These are phyloP conservation scores for Drosophila funebris DNA, from an alignment of 1,140 invertebrate genomes.

Conservation along the genomic window DNA sequence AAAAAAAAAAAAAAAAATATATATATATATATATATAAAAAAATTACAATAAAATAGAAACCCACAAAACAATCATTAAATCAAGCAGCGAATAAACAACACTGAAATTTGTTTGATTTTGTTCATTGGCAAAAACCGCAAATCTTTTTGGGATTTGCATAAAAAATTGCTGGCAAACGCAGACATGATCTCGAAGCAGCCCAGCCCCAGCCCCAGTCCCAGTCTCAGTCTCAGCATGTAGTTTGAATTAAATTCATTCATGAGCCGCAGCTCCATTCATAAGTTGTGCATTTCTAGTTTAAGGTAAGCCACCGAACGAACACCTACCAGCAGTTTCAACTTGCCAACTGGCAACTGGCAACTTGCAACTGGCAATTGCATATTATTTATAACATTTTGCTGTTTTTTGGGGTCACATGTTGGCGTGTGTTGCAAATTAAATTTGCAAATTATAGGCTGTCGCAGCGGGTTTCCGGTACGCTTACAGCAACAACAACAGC, in stretches of 20 bases:
- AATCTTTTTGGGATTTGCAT: conserved; percentile 58
- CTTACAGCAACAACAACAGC: conserved; percentile 30
- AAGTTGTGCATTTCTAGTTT: conserved; percentile 75
- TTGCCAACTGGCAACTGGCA: conserved; percentile 28
- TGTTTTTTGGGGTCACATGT: conserved; percentile 76
- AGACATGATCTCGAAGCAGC: conserved; percentile 5
- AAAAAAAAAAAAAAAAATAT: too few species aligned
- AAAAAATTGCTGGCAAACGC: conserved; percentile 56
- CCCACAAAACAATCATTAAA: conserved; percentile 53
- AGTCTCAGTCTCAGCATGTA: conserved; percentile 20
- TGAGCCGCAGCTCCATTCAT: conserved; percentile 66
- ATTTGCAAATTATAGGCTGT: conserved; percentile 81
- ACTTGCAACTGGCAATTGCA: conserved; percentile 64
- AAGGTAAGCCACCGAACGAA: conserved; percentile 73
- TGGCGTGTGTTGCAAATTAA: conserved; percentile 81
- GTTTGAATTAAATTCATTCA: conserved; percentile 68
- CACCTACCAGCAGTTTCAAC: conserved; percentile 55
- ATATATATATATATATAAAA: too few species aligned
- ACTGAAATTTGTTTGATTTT: conserved; percentile 61
- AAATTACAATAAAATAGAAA: conserved; percentile 34
- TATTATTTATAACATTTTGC: conserved; percentile 79
- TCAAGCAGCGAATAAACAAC: conserved; percentile 49
- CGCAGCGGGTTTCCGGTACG: conserved; percentile 74
- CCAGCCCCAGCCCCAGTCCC: conserved; percentile 33
- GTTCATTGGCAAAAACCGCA: conserved; percentile 54